Evolutionary conservation across 2,113 vertebrate genomes (phyloP), one percentile per base, ranked within the genome.

Genomic region (Charadrius vociferus): DNA sequence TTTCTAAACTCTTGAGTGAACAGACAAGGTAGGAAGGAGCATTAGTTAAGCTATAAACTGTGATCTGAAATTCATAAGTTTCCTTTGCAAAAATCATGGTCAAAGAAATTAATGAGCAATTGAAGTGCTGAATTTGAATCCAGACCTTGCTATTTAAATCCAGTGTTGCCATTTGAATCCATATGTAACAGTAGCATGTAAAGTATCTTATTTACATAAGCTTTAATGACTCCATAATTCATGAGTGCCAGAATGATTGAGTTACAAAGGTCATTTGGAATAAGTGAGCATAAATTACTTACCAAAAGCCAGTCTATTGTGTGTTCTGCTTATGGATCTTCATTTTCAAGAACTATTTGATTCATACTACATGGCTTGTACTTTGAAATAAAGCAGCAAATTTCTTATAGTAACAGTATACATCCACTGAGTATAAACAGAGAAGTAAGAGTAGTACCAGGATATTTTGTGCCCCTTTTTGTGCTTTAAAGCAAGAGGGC

Each of bases 11-110:
- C 8, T 19, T 62, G 26, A 81, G 1, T 52, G 34, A 65, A 68
- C 3, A 1, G 26, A 3, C 12, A 80, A 10, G 6, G 5, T 52
- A 4, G 17, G n/a, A 67, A 66, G 15, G 1, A 45, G 11, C 1
- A 0, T 13, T 67, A 41, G 5, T 37, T 68, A 43, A 67, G 9
- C 39, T 56, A 27, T 4, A 58, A 56, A 66, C 7, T 27, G 6
- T 59, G 36, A 55, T 30, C 26, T 37, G 9, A 81, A 63, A 67
- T 45, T 27, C 32, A 0, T 63, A 49, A n/a, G 18, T 67, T 74
- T 84, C 7, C 8, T 3, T 62, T 13, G 21, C 1, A 75, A 86
- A 87, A 92, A 58, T 58, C 32, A 30, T 12, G 7, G 58, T 41
- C 30, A 68, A 56, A 61, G 4, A 88, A 53, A 86, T 27, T 58